Base-by-base conservation (phyloP, 2,888 invertebrate species). In the Aspidapion aeneum region DNA sequence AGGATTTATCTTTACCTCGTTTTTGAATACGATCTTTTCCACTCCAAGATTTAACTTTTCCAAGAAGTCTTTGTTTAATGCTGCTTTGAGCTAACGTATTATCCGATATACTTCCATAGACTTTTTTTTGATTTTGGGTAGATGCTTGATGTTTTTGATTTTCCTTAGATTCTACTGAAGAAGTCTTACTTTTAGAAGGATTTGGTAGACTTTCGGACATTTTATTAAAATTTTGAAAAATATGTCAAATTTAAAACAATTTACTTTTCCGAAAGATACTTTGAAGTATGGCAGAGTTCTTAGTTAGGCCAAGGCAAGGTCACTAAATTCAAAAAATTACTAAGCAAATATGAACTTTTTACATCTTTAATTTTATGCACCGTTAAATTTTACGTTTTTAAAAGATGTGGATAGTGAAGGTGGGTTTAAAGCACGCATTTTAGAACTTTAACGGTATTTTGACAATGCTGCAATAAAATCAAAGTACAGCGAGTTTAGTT, bases 41-140 rank as follows among this genome's bases (percentile, higher is more conserved):
- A 58, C 70, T 72, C 72, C 71, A 73, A 56, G 72, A 72, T 64
- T 70, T 69, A 5, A 71, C 71, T 68, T 69, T 71, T 55, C 63
- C 70, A 1, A 73, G 66, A 20, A 71, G 68, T 58, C 70, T 71
- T 51, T 72, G 68, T 60, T 67, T 70, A 52, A 68, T 67, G 22
- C 65, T 64, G 55, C 70, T 71, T 61, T 66, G 65, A 60, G 71
- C 71, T 21, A 74, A 61, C 56, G 63, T 69, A 54, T 73, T 71
- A 62, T 74, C 74, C 21, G 73, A 72, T 54, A 68, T 68, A 62
- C 71, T 72, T 48, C 68, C 63, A 68, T 66, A 71, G 60, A 72
- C 67, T 55, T 68, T 70, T 48, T 65, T 35, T 59, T n/a, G n/a
- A n/a, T 65, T 63, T 9, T 63, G 60, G 7, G 51, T 57, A 49